Conservation (phyloP, 2,888 invertebrate species). For the Xylota sylvarum region DNA sequence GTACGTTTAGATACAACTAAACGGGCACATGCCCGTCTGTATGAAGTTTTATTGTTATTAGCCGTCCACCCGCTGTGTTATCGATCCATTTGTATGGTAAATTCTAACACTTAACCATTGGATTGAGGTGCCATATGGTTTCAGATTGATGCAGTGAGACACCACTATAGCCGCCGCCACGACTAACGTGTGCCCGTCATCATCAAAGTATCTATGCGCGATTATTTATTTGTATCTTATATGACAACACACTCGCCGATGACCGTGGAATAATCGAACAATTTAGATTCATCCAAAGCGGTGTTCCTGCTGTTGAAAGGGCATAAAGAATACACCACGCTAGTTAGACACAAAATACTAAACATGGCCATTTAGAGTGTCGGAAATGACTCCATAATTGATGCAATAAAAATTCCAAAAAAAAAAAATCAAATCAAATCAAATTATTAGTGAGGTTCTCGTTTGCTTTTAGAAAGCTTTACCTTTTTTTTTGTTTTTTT, state of each 20-base stretch:
- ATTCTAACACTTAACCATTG: conserved; percentile 56
- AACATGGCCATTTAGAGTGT: conserved; percentile 66
- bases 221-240: conserved; percentile 61
- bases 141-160: conserved; percentile 13
- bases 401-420: conserved; percentile 70
- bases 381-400: conserved; percentile 72
- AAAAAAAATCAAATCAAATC: conserved; percentile 21
- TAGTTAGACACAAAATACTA: conserved; percentile 53
- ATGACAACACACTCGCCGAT: neutral
- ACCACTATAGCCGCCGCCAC: conserved; percentile 16
- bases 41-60: conserved; percentile 65
- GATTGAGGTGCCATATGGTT: conserved; percentile 25
- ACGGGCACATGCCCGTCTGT: conserved; percentile 27
- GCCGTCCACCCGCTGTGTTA: conserved; percentile 66
- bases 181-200: conserved; percentile 50
- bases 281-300: conserved; percentile 72
- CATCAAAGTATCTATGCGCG: conserved; percentile 40
- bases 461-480: conserved; percentile 58
- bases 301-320: conserved; percentile 60
- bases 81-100: conserved; percentile 66
- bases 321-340: conserved; percentile 41
- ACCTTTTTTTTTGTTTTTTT: neutral
- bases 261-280: conserved; percentile 53
- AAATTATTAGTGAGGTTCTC: conserved; percentile 47
- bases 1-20: conserved; percentile 9